Percentiles rank a stretch among this genome's conserved stretches.
Conservation (phyloP, 2,797 vertebrate species). For the Cercopithecus hamlyni region DNA sequence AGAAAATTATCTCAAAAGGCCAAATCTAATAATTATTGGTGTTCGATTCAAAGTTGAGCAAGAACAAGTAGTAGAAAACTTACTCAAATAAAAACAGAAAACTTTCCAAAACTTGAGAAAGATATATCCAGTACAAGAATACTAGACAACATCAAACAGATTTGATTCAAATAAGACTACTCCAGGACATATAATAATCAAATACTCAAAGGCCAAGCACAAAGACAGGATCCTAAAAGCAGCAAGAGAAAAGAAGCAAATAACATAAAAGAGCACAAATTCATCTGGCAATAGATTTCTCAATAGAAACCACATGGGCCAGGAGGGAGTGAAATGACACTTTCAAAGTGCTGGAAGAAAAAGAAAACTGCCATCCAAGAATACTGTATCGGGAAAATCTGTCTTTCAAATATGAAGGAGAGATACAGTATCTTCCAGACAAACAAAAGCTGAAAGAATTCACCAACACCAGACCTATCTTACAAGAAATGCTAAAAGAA, state of each 20-base stretch:
- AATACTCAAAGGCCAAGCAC: background rate
- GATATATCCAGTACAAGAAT: background rate
- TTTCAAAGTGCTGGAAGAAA: background rate
- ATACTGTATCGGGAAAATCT: background rate
- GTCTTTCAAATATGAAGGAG: background rate
- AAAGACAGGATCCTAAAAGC: background rate
- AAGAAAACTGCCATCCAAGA: background rate
- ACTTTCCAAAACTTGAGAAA: background rate
- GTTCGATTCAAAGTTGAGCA: background rate
- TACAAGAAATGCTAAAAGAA: background rate
- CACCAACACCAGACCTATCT: background rate
- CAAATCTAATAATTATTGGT: background rate
- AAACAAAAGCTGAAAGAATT: background rate
- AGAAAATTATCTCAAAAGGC: background rate
- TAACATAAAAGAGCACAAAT: background rate
- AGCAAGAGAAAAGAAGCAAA: background rate
- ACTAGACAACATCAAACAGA: background rate
- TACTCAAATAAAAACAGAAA: background rate
- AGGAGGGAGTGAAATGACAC: background rate
- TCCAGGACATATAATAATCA: background rate
- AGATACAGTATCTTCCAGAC: background rate
- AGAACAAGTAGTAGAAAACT: background rate
- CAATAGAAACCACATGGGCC: background rate
- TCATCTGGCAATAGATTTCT: background rate
- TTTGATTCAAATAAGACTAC: background rate